Evolutionary conservation across 2,797 vertebrate genomes (phyloP).

Genomic region (Ctenosaura bakeri): DNA sequence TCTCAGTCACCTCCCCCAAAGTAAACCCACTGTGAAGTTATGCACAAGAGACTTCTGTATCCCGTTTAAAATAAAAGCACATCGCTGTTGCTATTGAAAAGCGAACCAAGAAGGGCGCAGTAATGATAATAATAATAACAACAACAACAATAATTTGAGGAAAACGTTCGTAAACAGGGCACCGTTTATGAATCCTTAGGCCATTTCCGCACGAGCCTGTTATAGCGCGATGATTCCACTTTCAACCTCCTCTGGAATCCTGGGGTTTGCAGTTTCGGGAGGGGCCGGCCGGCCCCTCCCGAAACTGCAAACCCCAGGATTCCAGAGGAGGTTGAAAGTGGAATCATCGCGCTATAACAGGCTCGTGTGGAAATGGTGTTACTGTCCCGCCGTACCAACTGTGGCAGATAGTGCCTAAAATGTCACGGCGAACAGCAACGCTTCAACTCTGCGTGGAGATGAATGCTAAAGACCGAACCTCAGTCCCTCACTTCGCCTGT

Average conservation of each 20-base stretch:
- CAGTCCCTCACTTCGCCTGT: background rate
- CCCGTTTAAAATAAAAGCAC: background rate
- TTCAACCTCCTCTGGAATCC: too few relatives aligned
- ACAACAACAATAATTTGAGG: background rate
- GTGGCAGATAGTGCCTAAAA: constrained; percentile 39
- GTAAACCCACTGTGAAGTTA: background rate
- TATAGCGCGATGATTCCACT: too few relatives aligned
- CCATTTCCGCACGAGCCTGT: too few relatives aligned
- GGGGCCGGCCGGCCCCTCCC: too few relatives aligned
- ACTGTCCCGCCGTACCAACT: constrained; percentile 29
- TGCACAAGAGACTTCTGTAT: background rate
- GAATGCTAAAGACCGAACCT: constrained; percentile 7
- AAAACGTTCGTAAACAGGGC: background rate
- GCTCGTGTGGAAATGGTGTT: too few relatives aligned
- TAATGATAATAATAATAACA: too few relatives aligned
- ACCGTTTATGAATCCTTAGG: background rate
- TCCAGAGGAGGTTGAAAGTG: too few relatives aligned
- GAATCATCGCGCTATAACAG: too few relatives aligned
- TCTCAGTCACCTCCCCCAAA: background rate
- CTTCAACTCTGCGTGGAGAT: background rate
- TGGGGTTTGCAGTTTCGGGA: too few relatives aligned
- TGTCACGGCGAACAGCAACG: constrained; percentile 17
- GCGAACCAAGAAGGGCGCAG: background rate
- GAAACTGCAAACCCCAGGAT: too few relatives aligned
- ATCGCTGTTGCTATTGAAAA: background rate